Evolutionary conservation across 2,888 invertebrate genomes (phyloP).

Genomic region (Plutella xylostella): DNA sequence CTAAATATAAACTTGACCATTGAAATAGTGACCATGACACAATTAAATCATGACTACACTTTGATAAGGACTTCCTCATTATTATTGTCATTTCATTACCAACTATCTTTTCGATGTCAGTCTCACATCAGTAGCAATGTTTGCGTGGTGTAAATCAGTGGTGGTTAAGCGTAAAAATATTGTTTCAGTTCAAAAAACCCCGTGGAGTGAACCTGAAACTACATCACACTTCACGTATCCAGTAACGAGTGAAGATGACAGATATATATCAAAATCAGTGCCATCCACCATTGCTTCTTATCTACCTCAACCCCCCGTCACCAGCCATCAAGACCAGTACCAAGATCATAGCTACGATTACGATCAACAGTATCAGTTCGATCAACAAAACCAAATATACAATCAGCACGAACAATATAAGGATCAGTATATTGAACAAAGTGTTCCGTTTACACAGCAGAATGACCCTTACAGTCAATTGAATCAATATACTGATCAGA

Average conservation of each 20-base stretch:
- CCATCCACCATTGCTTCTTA: conserved; percentile 41
- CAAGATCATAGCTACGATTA: conserved; percentile 38
- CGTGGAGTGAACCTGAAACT: conserved; percentile 53
- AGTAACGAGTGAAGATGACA: conserved; percentile 41
- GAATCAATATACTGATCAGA: conserved; percentile 30
- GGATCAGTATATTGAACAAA: conserved; percentile 21
- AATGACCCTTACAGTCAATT: too few species aligned
- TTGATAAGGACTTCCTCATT: too few species aligned
- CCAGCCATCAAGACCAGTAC: conserved; percentile 35
- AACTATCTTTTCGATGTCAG: too few species aligned
- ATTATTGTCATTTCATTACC: too few species aligned
- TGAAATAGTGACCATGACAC: not conserved
- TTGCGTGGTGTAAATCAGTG: too few species aligned
- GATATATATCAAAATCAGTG: conserved; percentile 40
- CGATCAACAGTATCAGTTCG: conserved; percentile 25
- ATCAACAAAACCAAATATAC: conserved; percentile 15
- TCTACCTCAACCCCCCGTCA: conserved; percentile 41
- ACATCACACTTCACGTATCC: conserved; percentile 48
- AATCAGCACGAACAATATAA: conserved; percentile 19
- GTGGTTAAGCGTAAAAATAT: too few species aligned
- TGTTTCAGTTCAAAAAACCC: conserved; percentile 60
- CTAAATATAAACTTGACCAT: not conserved
- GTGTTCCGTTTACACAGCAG: conserved; percentile 19
- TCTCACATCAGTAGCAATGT: too few species aligned
- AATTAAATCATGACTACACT: too few species aligned